Evolutionary conservation across 2,113 vertebrate genomes (phyloP), one percentile per base, ranked within the genome.

Genomic region (Pyxicephalus adspersus): DNA sequence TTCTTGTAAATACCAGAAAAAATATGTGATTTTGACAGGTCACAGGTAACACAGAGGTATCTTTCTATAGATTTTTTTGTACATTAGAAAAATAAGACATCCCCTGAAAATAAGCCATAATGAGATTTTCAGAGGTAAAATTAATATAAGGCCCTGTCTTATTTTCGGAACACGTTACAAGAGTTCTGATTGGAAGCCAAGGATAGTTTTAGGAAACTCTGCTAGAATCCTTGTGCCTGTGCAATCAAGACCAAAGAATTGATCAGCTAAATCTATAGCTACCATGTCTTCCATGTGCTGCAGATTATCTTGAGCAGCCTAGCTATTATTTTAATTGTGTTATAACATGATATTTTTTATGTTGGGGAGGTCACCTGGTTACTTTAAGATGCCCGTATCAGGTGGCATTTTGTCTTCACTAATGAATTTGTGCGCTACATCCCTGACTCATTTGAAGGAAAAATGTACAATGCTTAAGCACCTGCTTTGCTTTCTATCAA

Each of bases 241-340:
- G 34, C 29, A 22, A 60, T 74, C 29, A 74, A 28, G 45, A 52
- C 75, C 61, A 64, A 76, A 76, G 60, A 51, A 11, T 50, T 38
- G 20, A 22, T 76, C 34, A 25, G 52, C 51, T 34, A 18, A 31
- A 1, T 45, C 52, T 22, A 23, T 52, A 66, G 19, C 20, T 26
- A 28, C 16, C 31, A 23, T 58, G 77, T 79, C 77, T 79, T 79
- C 77, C 77, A 68, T 60, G 29, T n/a, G 20, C 54, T 79, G 65
- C 65, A 18, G 77, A 55, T 8, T 60, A 25, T 55, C 26, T 26
- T 20, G 9, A 66, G 4, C 20, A 34, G 17, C 7, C 20, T 31
- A 8, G 4, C 19, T 8, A 8, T 20, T 25, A 0, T n/a, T 70
- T 70, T 26, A 9, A 20, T 25, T 61, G 4, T 60, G 9, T 60